Percentiles rank a stretch among this genome's conserved stretches.
These are phyloP conservation scores for Phalera bucephala DNA, from an alignment of 2,888 invertebrate genomes.

Conservation along the genomic window DNA sequence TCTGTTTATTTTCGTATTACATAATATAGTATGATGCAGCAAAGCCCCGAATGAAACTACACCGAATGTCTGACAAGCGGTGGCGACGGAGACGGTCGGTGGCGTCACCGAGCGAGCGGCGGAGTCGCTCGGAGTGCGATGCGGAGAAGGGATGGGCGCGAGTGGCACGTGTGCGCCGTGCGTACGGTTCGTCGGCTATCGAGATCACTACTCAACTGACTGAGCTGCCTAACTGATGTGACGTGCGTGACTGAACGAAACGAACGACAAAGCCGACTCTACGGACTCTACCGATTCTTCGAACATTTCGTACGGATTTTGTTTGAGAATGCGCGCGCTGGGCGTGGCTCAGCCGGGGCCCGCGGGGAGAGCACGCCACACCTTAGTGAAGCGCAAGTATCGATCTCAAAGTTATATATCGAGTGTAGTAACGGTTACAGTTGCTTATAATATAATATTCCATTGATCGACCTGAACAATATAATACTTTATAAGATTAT, in stretches of 20 bases:
- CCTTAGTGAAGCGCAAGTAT: constrained; percentile 57
- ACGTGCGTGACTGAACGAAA: constrained; percentile 65
- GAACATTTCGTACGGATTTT: constrained; percentile 67
- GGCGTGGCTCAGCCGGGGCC: constrained; percentile 69
- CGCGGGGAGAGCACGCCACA: constrained; percentile 62
- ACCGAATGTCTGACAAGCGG: constrained; percentile 29
- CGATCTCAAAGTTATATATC: constrained; percentile 48
- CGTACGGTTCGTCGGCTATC: constrained; percentile 63
- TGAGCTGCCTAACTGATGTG: constrained; percentile 51
- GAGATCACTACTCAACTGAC: constrained; percentile 71
- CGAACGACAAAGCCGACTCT: constrained; percentile 48
- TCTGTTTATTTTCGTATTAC: constrained; percentile 69
- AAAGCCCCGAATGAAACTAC: constrained; percentile 32
- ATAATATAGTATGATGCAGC: constrained; percentile 50
- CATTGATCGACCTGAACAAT: too few relatives aligned
- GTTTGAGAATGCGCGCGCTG: constrained; percentile 74
- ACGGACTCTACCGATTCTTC: constrained; percentile 51
- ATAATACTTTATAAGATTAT: too few relatives aligned
- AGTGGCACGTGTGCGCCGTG: constrained; percentile 67
- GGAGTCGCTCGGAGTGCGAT: constrained; percentile 43
- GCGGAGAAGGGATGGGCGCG: constrained; percentile 49
- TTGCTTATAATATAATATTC: constrained; percentile 2
- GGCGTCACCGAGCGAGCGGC: constrained; percentile 50
- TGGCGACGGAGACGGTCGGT: constrained; percentile 26
- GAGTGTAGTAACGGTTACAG: constrained; percentile 20